phyloP scores from a whole-genome alignment of 2,113 vertebrate species.

The Scomber colias region DNA sequence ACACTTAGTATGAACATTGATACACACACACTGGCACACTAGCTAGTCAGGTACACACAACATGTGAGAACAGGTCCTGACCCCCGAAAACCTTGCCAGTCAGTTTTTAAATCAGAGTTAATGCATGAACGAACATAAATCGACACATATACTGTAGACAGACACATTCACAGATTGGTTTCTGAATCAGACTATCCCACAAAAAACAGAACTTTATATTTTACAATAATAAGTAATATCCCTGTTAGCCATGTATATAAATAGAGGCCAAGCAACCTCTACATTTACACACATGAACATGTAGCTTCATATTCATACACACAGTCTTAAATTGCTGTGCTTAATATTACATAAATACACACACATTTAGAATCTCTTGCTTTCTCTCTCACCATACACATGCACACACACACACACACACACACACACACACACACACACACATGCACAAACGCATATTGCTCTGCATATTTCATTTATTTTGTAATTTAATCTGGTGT shows the following conservation, averaged over 20 bases:
- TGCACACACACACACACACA: constrained; percentile 11
- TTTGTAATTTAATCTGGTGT: constrained; percentile 94
- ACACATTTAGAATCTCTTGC: constrained; percentile 35
- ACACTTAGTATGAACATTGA: constrained; percentile 25
- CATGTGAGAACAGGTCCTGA: constrained; percentile 55
- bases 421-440: constrained; percentile 11
- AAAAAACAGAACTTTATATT: constrained; percentile 84
- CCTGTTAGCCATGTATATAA: constrained; percentile 86
- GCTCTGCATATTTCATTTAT: constrained; percentile 95
- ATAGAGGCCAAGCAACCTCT: constrained; percentile 90
- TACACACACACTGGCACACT: constrained; percentile 16
- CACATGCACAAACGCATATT: constrained; percentile 26
- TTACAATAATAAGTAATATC: constrained; percentile 94
- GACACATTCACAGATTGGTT: constrained; percentile 28
- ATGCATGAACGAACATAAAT: constrained; percentile 21
- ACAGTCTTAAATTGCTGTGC: constrained; percentile 55
- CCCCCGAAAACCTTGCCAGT: constrained; percentile 20
- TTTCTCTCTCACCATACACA: constrained; percentile 29
- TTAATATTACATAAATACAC: constrained; percentile 55
- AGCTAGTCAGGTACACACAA: constrained; percentile 18
- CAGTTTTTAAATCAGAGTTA: constrained; percentile 29
- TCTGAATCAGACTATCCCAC: constrained; percentile 28
- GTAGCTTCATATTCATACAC: constrained; percentile 5
- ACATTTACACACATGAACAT: constrained; percentile 78
- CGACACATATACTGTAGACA: constrained; percentile 30